phyloP scores from a whole-genome alignment of 2,797 vertebrate species.

The Microctenopoma lineatum region DNA sequence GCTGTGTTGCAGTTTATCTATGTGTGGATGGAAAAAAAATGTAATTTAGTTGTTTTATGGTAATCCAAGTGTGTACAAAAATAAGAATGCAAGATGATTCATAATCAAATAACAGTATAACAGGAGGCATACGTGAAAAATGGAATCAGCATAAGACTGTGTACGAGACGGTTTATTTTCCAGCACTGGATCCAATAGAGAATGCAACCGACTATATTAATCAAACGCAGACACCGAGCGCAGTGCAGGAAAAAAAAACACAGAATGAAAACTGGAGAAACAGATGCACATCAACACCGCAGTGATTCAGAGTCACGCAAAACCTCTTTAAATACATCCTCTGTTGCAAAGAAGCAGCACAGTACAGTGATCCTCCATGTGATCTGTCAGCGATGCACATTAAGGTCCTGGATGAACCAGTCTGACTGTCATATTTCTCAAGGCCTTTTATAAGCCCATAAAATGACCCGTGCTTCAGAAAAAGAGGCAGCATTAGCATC shows the following conservation, averaged over 20 bases:
- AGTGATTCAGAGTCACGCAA: slow-evolving; percentile 7
- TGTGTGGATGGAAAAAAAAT: slow-evolving; percentile 1
- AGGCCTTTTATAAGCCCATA: slow-evolving; percentile 37
- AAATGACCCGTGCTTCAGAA: slow-evolving; percentile 32
- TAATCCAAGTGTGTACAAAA: slow-evolving; percentile 9
- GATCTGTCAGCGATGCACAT: slow-evolving; percentile 41
- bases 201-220: slow-evolving; percentile 28
- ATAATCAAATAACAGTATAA: background rate
- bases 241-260: background rate
- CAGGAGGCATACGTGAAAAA: background rate
- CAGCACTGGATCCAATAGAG: slow-evolving; percentile 28
- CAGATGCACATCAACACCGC: background rate
- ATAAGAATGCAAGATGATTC: slow-evolving; percentile 18
- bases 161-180: background rate
- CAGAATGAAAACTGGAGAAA: background rate
- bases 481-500: slow-evolving; percentile 14
- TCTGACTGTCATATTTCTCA: slow-evolving; percentile 30
- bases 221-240: slow-evolving; percentile 26
- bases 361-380: slow-evolving; percentile 17
- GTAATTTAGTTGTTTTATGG: slow-evolving; percentile 5
- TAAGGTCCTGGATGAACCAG: slow-evolving; percentile 28
- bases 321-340: slow-evolving; percentile 18
- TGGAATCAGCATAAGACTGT: background rate
- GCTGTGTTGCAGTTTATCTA: slow-evolving; percentile 9
- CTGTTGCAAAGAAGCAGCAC: slow-evolving; percentile 7